Evolutionary conservation across 2,888 invertebrate species (phyloP), one percentile per base, ranked within the genome.

Genomic region (Drosophila nigricruria): DNA sequence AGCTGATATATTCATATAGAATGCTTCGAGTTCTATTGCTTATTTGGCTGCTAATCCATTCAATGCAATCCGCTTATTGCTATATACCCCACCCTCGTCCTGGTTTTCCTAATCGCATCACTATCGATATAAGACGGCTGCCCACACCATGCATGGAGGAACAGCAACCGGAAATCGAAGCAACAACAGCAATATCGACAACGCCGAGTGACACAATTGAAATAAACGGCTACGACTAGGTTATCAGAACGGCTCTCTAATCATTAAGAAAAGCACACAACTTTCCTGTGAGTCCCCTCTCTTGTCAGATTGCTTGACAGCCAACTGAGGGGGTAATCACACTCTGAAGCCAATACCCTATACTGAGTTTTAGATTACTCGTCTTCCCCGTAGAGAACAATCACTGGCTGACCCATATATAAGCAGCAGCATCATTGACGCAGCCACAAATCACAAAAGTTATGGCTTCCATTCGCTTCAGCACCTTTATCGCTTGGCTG

Each of bases 71-170:
- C 18, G 27, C 34, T 23, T 18, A 16, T 20, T 14, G 57, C 27
- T 56, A 75, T 47, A 8, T 18, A 5, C 52, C 52, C 3, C 82
- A 82, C 59, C 59, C 14, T 6, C 86, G 58, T 74, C 89, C 90
- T 63, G 88, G 90, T 9, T 89, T 89, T 52, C 79, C 79, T 6
- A 50, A 88, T 38, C 82, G 90, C n/a, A 56, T 84, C 16, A 42
- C 65, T 25, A 74, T 90, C 20, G 81, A 88, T 61, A 58, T 70
- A 0, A 54, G 70, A 32, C 30, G 43, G 9, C 45, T 69, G 9
- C n/a, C 50, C n/a, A 38, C n/a, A 45, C 30, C 4, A 20, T 74
- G 76, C 50, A 6, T 64, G 53, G 20, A 43, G 8, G 27, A 43
- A 9, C 54, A 36, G 40, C 52, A 47, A 32, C 54, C 56, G 49